Percentiles rank a stretch among this genome's conserved stretches.
These are phyloP conservation scores for Psittacula echo DNA, from an alignment of 2,797 vertebrate genomes.

Conservation along the genomic window DNA sequence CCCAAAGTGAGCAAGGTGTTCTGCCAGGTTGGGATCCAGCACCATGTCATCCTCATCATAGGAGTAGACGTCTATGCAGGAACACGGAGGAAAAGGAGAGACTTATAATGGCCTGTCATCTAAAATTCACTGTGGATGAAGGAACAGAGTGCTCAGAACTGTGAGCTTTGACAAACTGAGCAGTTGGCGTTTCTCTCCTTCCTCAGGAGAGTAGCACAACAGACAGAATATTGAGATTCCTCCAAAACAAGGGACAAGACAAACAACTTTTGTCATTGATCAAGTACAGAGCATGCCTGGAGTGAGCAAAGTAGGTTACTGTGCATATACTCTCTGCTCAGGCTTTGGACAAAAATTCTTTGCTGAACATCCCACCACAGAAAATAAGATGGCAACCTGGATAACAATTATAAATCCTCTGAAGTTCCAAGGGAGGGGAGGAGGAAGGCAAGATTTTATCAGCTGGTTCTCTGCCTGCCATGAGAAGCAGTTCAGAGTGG, in stretches of 20 bases:
- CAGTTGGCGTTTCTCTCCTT: background rate
- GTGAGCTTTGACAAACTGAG: background rate
- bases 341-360: background rate
- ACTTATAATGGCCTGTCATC: background rate
- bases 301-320: background rate
- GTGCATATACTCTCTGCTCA: background rate
- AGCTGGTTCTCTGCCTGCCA: background rate
- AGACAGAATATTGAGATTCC: background rate
- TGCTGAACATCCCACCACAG: background rate
- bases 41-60: conserved; percentile 99
- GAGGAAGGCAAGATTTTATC: background rate
- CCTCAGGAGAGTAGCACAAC: background rate
- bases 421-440: background rate
- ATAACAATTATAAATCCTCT: background rate
- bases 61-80: conserved; percentile 89
- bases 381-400: background rate
- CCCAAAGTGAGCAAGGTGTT: conserved; percentile 95
- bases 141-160: background rate
- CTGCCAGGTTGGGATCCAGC: conserved; percentile 92
- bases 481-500: background rate
- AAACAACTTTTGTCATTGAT: background rate
- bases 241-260: background rate
- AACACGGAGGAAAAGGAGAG: background rate
- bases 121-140: background rate
- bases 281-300: background rate